Base-by-base conservation (phyloP, 1,140 invertebrate genomes). In the Ostrea denselamellosa region DNA sequence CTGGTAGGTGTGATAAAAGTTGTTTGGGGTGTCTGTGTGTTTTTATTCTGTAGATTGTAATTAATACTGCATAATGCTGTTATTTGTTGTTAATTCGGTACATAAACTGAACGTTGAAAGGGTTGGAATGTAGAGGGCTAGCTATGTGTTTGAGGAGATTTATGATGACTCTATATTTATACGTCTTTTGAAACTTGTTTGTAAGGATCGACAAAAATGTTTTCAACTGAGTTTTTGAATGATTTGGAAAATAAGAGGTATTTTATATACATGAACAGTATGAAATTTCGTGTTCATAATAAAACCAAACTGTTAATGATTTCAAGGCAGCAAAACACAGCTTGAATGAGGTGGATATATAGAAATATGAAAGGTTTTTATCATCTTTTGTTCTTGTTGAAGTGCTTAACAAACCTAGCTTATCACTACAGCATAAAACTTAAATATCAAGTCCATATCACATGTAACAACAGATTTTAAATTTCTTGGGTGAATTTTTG, bases 301-400 rank as follows among this genome's bases (percentile, higher is more conserved):
- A 77, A 77, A 77, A 77, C 68, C 68, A 77, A 77, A 77, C 68
- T 77, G 68, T 77, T 77, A 77, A 22, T 77, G 68, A 77, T 77
- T 68, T 77, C 68, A 77, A 77, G 68, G 68, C 68, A 77, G 68
- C 68, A 77, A 62, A 77, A 77, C 68, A 77, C 68, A 77, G 68
- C 68, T 77, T 77, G 68, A 77, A 77, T 77, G 68, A 77, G 68
- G 22, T 77, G 68, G 68, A 77, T 77, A 77, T 77, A 77, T 77
- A 77, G 28, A 77, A 77, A 25, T 77, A 34, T 77, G 68, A 77
- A 77, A 77, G 68, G 68, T 77, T 77, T 62, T 77, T 77, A 77
- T 77, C 68, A 77, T 77, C 68, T 25, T 77, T 77, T 77, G 68
- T 71, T 71, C 68, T 71, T 28, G 68, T 77, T 77, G 25, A 14